Evolutionary conservation across 2,888 invertebrate genomes (phyloP), one percentile per base, ranked within the genome.

Genomic region (Drosophila colorata): DNA sequence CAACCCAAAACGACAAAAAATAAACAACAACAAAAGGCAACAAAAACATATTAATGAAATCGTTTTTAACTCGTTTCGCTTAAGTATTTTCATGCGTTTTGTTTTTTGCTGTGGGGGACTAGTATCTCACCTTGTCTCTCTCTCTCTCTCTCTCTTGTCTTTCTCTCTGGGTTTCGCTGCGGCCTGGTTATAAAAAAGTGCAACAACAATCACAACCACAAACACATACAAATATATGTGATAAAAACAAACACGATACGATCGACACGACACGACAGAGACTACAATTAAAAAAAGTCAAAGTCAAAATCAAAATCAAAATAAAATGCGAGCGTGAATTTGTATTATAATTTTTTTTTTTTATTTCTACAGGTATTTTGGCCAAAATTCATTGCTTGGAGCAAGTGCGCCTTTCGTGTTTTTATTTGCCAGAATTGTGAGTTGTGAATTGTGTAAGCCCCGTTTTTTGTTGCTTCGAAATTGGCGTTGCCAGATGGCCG

Each of bases 11-110:
- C 74, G 60, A 75, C 46, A 46, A 69, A 14, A 28, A 59, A 18
- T 67, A 66, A 68, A 52, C 72, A 59, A 60, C 80, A 79, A 71
- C 74, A 70, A 68, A 65, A 72, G 57, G 46, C 61, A 80, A 77
- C 70, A 74, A 74, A 69, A 72, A 81, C 76, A 83, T 79, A 87
- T 90, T 86, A 80, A 85, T 78, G 81, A 86, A 85, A 81, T 80
- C 81, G 84, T 78, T 85, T 90, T 90, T 87, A 90, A 75, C 81
- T 82, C 76, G 87, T 88, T 90, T 89, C 82, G 77, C 71, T 77
- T 69, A 88, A 83, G 88, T 83, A 86, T 88, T 75, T 87, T 69
- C 78, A 74, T 75, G 78, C 74, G 74, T 75, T 74, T 67, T 60
- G 74, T 56, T 57, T 75, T 74, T 67, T 60, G 74, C 53, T 57